A percentile compares a stretch with the other conserved stretches of the same genome.
phyloP scores from a whole-genome alignment of 2,113 vertebrate genomes.

The Pao palembangensis region DNA sequence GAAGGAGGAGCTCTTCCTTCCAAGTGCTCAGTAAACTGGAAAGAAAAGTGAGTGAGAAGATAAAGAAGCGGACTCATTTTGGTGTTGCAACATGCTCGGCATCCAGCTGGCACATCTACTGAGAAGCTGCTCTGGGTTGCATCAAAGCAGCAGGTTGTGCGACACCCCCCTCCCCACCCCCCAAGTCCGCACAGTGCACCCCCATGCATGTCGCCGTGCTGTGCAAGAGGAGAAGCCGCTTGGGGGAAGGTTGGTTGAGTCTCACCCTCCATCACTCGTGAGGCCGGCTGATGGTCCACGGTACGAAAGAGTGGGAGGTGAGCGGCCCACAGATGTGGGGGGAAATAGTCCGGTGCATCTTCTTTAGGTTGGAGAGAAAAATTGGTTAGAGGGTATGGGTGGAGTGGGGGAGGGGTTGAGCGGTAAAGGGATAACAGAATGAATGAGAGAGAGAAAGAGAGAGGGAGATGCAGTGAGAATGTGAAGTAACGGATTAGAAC shows the following conservation, averaged over 20 bases:
- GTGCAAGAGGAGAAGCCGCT: slow-evolving; percentile 21
- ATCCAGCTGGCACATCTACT: slow-evolving; percentile 42
- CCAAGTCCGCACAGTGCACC: slow-evolving; percentile 24
- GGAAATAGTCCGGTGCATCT: slow-evolving; percentile 76
- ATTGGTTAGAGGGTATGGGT: slow-evolving; percentile 30
- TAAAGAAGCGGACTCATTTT: no score
- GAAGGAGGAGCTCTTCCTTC: slow-evolving; percentile 15
- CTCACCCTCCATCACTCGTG: slow-evolving; percentile 81
- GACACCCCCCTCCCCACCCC: slow-evolving; percentile 22
- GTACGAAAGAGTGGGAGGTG: slow-evolving; percentile 74
- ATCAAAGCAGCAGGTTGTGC: slow-evolving; percentile 26
- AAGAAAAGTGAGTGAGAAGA: slow-evolving; percentile 4
- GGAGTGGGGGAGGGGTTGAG: slow-evolving; percentile 31
- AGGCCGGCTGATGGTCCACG: slow-evolving; percentile 74
- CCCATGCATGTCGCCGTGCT: slow-evolving; percentile 47
- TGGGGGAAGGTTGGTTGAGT: slow-evolving; percentile 51
- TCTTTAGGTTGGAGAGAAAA: slow-evolving; percentile 63
- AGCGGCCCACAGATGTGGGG: slow-evolving; percentile 75
- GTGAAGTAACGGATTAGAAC: slow-evolving; percentile 59
- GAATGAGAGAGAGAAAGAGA: slow-evolving; percentile 31
- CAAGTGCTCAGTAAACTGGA: slow-evolving; percentile 3
- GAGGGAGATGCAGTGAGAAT: slow-evolving; percentile 37
- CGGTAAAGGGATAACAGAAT: slow-evolving; percentile 24
- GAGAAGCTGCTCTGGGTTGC: slow-evolving; percentile 26
- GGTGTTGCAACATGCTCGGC: slow-evolving; percentile 46